Evolutionary conservation across 1,140 invertebrate species (phyloP).

Genomic region (Heliothis subflexa): DNA sequence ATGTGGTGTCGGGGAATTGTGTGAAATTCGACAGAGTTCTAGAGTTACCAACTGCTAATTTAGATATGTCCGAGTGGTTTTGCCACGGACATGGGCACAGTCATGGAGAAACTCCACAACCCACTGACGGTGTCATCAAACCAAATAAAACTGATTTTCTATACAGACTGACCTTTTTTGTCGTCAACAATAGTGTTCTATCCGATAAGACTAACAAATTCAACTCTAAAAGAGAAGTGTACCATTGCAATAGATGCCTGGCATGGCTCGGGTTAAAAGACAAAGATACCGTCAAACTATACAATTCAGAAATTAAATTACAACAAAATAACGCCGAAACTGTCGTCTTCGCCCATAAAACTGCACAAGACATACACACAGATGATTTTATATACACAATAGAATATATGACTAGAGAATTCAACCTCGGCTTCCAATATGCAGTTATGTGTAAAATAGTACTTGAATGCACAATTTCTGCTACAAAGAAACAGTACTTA

Average conservation of each 20-base stretch:
- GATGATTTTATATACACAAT: conserved; percentile 85
- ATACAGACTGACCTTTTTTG: conserved; percentile 83
- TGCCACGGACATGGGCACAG: conserved; percentile 79
- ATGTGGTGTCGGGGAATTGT: conserved; percentile 71
- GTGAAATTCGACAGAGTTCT: conserved; percentile 85
- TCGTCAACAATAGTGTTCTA: conserved; percentile 77
- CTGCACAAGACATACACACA: conserved; percentile 62
- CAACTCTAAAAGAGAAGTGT: conserved; percentile 76
- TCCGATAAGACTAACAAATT: conserved; percentile 77
- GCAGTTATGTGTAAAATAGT: conserved; percentile 83
- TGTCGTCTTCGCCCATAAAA: conserved; percentile 65
- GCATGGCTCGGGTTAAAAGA: conserved; percentile 85
- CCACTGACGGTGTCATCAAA: conserved; percentile 63
- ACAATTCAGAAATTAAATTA: conserved; percentile 81
- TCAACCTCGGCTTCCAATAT: conserved; percentile 82
- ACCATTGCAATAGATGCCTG: conserved; percentile 86
- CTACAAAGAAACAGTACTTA: conserved; percentile 80
- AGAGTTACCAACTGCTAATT: conserved; percentile 85
- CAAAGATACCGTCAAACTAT: conserved; percentile 78
- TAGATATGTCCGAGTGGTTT: conserved; percentile 87
- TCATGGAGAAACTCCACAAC: conserved; percentile 56
- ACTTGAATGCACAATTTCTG: conserved; percentile 75
- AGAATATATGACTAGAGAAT: conserved; percentile 80
- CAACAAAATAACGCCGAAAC: conserved; percentile 61
- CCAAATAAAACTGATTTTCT: conserved; percentile 84